Evolutionary conservation across 2,888 invertebrate species (phyloP).

Genomic region (Drosophila neoperkinsi): DNA sequence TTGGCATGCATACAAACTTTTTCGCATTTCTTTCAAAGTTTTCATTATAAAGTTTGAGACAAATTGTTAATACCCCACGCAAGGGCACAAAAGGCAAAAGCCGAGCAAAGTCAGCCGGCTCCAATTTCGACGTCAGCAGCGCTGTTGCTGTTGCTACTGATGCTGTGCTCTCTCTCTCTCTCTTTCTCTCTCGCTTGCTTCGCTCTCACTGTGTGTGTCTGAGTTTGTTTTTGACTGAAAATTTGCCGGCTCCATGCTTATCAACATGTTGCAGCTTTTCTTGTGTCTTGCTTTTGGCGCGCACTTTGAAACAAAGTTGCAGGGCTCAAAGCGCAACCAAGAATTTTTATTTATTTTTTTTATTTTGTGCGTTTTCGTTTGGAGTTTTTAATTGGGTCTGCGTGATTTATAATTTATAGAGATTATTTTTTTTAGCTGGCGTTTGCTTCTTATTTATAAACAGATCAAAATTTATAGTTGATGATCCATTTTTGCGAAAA

Average conservation of each 20-base stretch:
- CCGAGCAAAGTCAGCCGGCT: constrained; percentile 55
- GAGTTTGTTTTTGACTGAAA: constrained; percentile 40
- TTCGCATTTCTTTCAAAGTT: neutral
- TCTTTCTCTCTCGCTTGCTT: constrained; percentile 12
- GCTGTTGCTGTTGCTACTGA: constrained; percentile 36
- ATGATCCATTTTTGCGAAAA: constrained; percentile 50
- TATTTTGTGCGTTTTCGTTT: constrained; percentile 3
- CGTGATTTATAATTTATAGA: constrained; percentile 67
- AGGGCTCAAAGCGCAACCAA: constrained; percentile 26
- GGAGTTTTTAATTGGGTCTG: constrained; percentile 49
- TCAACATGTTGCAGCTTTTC: constrained; percentile 55
- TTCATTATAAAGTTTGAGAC: neutral
- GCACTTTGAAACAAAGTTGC: constrained; percentile 49
- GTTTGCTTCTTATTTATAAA: constrained; percentile 71
- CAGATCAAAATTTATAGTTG: constrained; percentile 72
- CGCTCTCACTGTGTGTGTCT: constrained; percentile 19
- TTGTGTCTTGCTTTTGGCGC: constrained; percentile 42
- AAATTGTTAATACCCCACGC: neutral
- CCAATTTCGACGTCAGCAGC: constrained; percentile 50
- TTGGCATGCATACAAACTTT: neutral
- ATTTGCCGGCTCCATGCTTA: constrained; percentile 53
- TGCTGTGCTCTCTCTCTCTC: constrained; percentile 40
- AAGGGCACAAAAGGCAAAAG: constrained; percentile 59
- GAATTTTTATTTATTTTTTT: neutral
- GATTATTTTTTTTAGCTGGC: constrained; percentile 32